Percentiles rank a stretch among this genome's conserved stretches.
These are phyloP conservation scores for Drosophila mayri DNA, from an alignment of 1,140 invertebrate genomes.

Conservation along the genomic window DNA sequence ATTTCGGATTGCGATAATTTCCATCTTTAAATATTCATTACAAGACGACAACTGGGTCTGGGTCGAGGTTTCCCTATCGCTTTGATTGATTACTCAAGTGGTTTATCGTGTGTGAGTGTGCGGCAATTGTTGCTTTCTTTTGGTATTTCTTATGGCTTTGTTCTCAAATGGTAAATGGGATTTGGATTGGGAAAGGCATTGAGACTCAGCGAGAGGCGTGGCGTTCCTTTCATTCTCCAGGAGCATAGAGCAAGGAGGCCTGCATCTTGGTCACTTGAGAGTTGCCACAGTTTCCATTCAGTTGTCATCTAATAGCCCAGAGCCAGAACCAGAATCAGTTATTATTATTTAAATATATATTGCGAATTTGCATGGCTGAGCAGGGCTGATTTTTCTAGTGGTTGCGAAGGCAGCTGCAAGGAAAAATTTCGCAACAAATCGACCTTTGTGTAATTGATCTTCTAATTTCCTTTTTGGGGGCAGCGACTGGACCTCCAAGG, in stretches of 20 bases:
- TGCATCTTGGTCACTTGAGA: slow-evolving; percentile 81
- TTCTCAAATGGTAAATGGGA: slow-evolving; percentile 39
- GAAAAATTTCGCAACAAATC: slow-evolving; percentile 17
- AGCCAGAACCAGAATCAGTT: slow-evolving; percentile 1
- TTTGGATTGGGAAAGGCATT: slow-evolving; percentile 1
- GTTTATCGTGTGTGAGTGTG: slow-evolving; percentile 63
- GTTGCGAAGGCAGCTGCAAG: slow-evolving; percentile 24
- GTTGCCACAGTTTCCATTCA: slow-evolving; percentile 72
- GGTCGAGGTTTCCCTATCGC: slow-evolving; percentile 61
- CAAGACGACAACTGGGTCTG: slow-evolving; percentile 53
- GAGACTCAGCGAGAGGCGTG: slow-evolving; percentile 48
- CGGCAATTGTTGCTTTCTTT: slow-evolving; percentile 62
- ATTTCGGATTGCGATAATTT: slow-evolving; percentile 69
- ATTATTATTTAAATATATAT: slow-evolving; percentile 42
- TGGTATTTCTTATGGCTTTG: slow-evolving; percentile 41
- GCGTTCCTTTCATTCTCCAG: slow-evolving; percentile 31
- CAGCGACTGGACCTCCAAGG: slow-evolving; percentile 57
- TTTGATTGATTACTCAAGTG: slow-evolving; percentile 83
- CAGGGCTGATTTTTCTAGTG: slow-evolving; percentile 46
- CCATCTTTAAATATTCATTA: slow-evolving; percentile 82
- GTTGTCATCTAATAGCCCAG: slow-evolving; percentile 60
- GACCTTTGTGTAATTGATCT: slow-evolving; percentile 68
- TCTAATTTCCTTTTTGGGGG: slow-evolving; percentile 34
- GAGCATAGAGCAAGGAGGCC: slow-evolving; percentile 38
- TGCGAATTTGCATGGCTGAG: slow-evolving; percentile 64